Evolutionary conservation across 2,888 invertebrate species (phyloP).

Genomic region (Tortricodes alternella): DNA sequence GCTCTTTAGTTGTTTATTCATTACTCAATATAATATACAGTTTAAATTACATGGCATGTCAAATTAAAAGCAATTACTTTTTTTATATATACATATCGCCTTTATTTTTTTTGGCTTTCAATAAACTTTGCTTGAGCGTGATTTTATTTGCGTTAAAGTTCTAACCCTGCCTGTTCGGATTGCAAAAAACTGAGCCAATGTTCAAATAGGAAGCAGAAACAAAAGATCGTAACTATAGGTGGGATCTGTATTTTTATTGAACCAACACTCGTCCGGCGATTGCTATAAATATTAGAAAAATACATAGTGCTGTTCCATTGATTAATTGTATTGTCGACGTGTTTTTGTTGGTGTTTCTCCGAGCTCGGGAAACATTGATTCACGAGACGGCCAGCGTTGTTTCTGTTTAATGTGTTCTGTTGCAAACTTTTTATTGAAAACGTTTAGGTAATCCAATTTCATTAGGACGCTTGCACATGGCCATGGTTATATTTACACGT

Average conservation of each 20-base stretch:
- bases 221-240: constrained; percentile 24
- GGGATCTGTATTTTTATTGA: constrained; percentile 18
- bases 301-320: constrained; percentile 30
- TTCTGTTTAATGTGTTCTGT: not conserved
- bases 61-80: too few relatives aligned
- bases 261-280: constrained; percentile 26
- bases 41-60: too few relatives aligned
- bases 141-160: too few relatives aligned
- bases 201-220: constrained; percentile 23
- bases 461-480: too few relatives aligned
- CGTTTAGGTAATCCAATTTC: not conserved
- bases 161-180: constrained; percentile 16
- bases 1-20: too few relatives aligned
- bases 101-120: too few relatives aligned
- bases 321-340: constrained; percentile 30
- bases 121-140: too few relatives aligned
- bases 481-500: too few relatives aligned
- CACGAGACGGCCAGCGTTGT: not conserved
- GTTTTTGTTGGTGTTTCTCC: constrained; percentile 26
- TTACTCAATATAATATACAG: too few relatives aligned
- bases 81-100: too few relatives aligned
- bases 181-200: constrained; percentile 19
- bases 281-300: constrained; percentile 30
- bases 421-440: not conserved
- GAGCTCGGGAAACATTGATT: constrained; percentile 2